Evolutionary conservation across 2,113 vertebrate species (phyloP).

Genomic region (Trochalopteron elliotii): DNA sequence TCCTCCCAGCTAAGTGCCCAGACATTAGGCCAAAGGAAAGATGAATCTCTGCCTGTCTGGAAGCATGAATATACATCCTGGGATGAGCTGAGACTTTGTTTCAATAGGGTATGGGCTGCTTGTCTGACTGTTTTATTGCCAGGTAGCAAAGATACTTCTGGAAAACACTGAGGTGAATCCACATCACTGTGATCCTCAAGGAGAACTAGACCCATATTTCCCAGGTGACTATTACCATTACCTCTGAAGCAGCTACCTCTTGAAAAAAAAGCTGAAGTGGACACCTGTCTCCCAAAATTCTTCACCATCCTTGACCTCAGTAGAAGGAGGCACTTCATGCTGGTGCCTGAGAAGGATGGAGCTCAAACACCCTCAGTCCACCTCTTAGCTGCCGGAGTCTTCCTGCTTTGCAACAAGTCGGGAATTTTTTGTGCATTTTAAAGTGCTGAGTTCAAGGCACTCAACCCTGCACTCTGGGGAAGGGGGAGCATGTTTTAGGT

Average conservation of each 20-base stretch:
- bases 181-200: rapidly evolving
- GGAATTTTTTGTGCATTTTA: background rate
- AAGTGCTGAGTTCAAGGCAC: background rate
- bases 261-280: background rate
- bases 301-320: background rate
- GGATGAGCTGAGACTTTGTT: background rate
- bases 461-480: too few species aligned
- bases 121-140: background rate
- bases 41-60: background rate
- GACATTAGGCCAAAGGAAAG: background rate
- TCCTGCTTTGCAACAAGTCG: background rate
- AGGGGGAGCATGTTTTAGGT: background rate
- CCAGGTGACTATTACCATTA: background rate
- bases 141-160: background rate
- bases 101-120: background rate
- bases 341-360: background rate
- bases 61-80: rapidly evolving
- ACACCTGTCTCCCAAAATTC: background rate
- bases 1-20: background rate
- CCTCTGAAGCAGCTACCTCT: background rate
- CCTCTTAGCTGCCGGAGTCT: background rate
- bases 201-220: background rate
- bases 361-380: background rate
- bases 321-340: background rate
- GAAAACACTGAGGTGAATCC: background rate